Evolutionary conservation across 2,113 vertebrate genomes (phyloP).

Genomic region (Shinisaurus crocodilurus): DNA sequence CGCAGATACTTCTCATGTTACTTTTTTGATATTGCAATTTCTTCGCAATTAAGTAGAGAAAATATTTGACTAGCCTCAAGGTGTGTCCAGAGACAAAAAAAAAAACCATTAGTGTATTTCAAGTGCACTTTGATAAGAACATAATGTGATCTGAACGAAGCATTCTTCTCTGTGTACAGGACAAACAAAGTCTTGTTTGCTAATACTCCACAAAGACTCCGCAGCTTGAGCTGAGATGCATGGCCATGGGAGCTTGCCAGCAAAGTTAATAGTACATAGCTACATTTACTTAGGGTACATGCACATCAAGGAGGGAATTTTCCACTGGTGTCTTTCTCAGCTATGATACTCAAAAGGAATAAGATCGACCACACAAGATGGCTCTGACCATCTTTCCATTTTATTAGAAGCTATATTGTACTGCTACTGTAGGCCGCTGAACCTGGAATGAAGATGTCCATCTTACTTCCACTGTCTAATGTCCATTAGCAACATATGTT

Average conservation of each 20-base stretch:
- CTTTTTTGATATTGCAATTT: background rate
- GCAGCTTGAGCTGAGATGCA: background rate
- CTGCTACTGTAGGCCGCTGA: background rate
- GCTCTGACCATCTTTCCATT: background rate
- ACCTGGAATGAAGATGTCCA: background rate
- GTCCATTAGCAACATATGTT: background rate
- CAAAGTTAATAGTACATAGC: constrained; percentile 45
- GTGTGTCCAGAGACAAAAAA: constrained; percentile 18
- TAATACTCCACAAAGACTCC: constrained; percentile 43
- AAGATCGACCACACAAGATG: background rate
- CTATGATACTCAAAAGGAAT: background rate
- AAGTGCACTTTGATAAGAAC: constrained; percentile 8
- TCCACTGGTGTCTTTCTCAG: background rate
- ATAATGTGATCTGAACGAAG: background rate
- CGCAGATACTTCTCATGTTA: background rate
- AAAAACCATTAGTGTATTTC: constrained; percentile 2
- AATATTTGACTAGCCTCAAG: constrained; percentile 13
- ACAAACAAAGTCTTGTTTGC: constrained; percentile 29
- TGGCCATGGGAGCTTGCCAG: background rate
- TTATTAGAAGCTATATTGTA: background rate
- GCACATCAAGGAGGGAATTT: too few relatives aligned
- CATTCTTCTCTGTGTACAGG: constrained; percentile 22
- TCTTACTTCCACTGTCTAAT: background rate
- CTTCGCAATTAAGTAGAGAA: constrained; percentile 5
- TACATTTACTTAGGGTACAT: constrained; percentile 9